Percentiles rank a stretch among this genome's conserved stretches.
Evolutionary conservation across 2,113 vertebrate species (phyloP).

Genomic region (Malurus alboscapulatus): DNA sequence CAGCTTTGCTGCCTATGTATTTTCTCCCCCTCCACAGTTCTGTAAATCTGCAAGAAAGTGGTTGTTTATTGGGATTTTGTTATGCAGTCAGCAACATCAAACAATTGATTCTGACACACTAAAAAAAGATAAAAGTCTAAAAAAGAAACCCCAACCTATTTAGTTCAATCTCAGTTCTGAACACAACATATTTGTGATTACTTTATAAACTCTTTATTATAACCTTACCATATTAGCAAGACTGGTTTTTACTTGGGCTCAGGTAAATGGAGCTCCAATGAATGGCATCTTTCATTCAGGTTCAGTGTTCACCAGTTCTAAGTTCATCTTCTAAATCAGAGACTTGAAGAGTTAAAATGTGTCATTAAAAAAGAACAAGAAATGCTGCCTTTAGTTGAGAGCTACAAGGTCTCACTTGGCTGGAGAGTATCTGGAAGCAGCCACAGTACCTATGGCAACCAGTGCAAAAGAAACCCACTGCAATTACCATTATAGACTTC

Average conservation of each 20-base stretch:
- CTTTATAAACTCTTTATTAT: not conserved
- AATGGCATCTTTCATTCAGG: not conserved
- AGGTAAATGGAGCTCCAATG: not conserved
- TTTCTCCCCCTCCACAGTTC: not conserved
- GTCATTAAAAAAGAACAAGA: not conserved
- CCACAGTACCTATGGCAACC: constrained; percentile 36
- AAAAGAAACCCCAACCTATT: not conserved
- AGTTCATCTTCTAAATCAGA: not conserved
- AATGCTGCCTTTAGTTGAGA: not conserved
- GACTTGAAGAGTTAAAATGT: not conserved
- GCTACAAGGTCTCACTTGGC: not conserved
- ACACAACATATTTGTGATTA: not conserved
- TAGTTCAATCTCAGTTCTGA: not conserved
- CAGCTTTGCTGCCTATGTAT: not conserved
- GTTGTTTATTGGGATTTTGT: not conserved
- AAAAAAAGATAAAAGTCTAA: not conserved
- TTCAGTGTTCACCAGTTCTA: not conserved
- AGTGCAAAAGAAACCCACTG: not conserved
- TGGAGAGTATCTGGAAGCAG: not conserved
- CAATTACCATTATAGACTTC: not conserved
- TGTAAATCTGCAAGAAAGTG: not conserved
- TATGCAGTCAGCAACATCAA: not conserved
- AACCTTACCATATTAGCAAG: not conserved
- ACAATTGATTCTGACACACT: not conserved
- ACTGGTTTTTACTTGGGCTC: not conserved